A percentile compares a stretch with the other conserved stretches of the same genome.
These are phyloP conservation scores for Pangasianodon hypophthalmus DNA, from an alignment of 2,113 vertebrate species.

Conservation along the genomic window DNA sequence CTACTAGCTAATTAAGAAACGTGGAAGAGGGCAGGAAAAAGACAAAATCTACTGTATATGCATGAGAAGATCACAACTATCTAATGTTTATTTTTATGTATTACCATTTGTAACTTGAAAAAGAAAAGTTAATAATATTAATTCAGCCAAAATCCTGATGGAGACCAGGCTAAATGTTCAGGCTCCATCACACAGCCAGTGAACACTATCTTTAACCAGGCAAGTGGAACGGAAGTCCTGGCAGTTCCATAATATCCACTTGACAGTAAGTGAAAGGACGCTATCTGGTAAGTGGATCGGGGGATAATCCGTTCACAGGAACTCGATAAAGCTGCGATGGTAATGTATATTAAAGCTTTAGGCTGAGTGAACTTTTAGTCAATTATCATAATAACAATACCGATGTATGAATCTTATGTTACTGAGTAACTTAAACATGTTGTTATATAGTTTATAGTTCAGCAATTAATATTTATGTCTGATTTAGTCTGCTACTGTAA, in stretches of 20 bases:
- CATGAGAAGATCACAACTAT: not conserved
- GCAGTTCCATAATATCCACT: slow-evolving; percentile 26
- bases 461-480: not conserved
- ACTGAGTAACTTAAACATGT: not conserved
- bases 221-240: slow-evolving; percentile 33
- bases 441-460: not conserved
- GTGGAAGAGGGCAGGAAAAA: not conserved
- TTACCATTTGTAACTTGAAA: slow-evolving; percentile 1
- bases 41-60: not conserved
- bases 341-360: not conserved
- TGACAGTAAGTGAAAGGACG: slow-evolving; percentile 18
- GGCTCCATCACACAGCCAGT: not conserved
- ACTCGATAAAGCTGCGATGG: not conserved
- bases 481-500: not conserved
- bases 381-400: not conserved
- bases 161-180: not conserved
- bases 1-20: slow-evolving; percentile 57
- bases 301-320: slow-evolving; percentile 13
- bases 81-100: not conserved
- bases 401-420: not conserved
- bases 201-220: slow-evolving; percentile 25
- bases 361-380: not conserved
- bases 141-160: not conserved
- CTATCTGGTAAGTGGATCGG: slow-evolving; percentile 13
- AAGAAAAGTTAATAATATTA: not conserved